A percentile compares a stretch with the other conserved stretches of the same genome.
Conservation (phyloP, 1,140 invertebrate species). For the Apis mellifera region Amel_HAv3.1 CM009940.2:6967001-6967500, state of each 20-base stretch:
- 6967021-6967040: constrained; percentile 23
- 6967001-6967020: constrained; percentile 15
- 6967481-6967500: constrained; percentile 65
- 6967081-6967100: too few species aligned
- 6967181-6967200: not conserved
- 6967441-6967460: constrained; percentile 58
- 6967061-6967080: too few species aligned
- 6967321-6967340: too few species aligned
- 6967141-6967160: constrained; percentile 43
- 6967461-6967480: constrained; percentile 54
- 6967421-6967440: constrained; percentile 48
- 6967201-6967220: constrained; percentile 4
- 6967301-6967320: too few species aligned
- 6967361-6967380: too few species aligned
- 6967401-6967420: constrained; percentile 27
- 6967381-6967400: too few species aligned
- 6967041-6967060: constrained; percentile 32
- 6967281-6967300: too few species aligned
- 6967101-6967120: constrained; percentile 52
- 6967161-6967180: not conserved
- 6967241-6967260: constrained; percentile 39
- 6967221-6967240: constrained; percentile 36
- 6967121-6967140: constrained; percentile 50
- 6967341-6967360: too few species aligned
- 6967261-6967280: too few species aligned